Base-by-base conservation (phyloP, 2,113 vertebrate species). In the Tetrao urogallus region DNA sequence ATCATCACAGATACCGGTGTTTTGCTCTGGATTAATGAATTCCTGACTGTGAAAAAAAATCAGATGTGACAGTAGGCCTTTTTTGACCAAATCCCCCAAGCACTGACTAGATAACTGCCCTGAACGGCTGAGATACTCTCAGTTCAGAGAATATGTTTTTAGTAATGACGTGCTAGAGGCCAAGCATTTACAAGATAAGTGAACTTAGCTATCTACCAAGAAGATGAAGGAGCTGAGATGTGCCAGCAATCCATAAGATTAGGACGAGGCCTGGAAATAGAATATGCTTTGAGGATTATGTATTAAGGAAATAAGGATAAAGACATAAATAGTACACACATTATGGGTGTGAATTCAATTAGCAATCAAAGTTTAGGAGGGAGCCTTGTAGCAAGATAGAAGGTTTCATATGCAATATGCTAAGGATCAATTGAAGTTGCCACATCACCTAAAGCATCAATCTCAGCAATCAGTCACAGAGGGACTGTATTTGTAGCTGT, bases 11-110 rank as follows among this genome's bases (percentile, higher is more conserved):
- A 86, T 66, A 60, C 64, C 82, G 7, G 17, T 42, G 42, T 50
- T 89, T 72, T 79, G 66, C 22, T 1, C 54, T 82, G 81, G 87
- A 89, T 89, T 92, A 89, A 92, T 84, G 66, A 88, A 66, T 18
- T 14, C 6, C 48, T 38, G 13, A 20, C 91, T 76, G 78, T 42
- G 64, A 94, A 75, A 87, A 56, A 85, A 93, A 93, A 67, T 85
- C 18, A 66, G 85, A 91, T 42, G 75, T 91, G 87, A 87, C 78
- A 71, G 71, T 7, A 77, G 45, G 58, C 22, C 61, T 65, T 66
- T 81, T 54, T 57, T 25, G 11, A 73, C 48, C 85, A 91, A 82
- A 82, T 79, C 9, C 63, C 63, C 66, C 25, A 73, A 79, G 67
- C 40, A n/a, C 17, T 82, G 86, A 42, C 48, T 65, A 45, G 19